Evolutionary conservation across 2,797 vertebrate species (phyloP), one percentile per base, ranked within the genome.

Genomic region (Psittacula derbiana): DNA sequence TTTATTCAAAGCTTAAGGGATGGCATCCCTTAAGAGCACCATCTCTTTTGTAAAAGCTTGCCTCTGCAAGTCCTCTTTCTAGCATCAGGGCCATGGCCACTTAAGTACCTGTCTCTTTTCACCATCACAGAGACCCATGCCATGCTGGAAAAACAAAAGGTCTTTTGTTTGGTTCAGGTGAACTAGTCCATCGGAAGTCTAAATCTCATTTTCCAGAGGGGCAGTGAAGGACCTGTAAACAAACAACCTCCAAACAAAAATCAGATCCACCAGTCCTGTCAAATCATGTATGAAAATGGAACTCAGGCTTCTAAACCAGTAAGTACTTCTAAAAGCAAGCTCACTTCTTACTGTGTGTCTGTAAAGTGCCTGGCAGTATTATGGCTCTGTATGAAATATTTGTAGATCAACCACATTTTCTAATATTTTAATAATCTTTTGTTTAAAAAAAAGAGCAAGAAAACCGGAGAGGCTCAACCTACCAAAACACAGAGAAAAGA

Each of bases 291-390:
- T 5, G 19, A 83, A 91, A 89, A 87, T 19, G 30, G 52, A 86
- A 93, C 80, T 95, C 81, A 83, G 88, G 52, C 79, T 94, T 81
- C 79, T 80, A 40, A 85, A 91, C 30, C 50, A 95, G 80, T 49
- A 92, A 71, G 50, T n/a, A 80, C 64, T 85, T 95, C 28, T 13
- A 71, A 79, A 92, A 83, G 60, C 62, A 88, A 86, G 44, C 73
- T 92, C 80, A 60, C 2, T 6, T 67, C 72, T 91, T 79, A 74
- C 66, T 93, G 88, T 65, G 27, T 90, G 70, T 82, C 64, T 86
- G 72, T 96, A 95, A 96, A 95, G 95, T 96, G 96, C 95, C 95
- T 90, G 84, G 80, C 74, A 95, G 89, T 86, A 67, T 91, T 95
- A 97, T 93, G 96, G 92, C 96, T 95, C 94, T 64, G 40, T 18